Evolutionary conservation across 2,888 invertebrate genomes (phyloP).

Genomic region (Hemaris fuciformis): DNA sequence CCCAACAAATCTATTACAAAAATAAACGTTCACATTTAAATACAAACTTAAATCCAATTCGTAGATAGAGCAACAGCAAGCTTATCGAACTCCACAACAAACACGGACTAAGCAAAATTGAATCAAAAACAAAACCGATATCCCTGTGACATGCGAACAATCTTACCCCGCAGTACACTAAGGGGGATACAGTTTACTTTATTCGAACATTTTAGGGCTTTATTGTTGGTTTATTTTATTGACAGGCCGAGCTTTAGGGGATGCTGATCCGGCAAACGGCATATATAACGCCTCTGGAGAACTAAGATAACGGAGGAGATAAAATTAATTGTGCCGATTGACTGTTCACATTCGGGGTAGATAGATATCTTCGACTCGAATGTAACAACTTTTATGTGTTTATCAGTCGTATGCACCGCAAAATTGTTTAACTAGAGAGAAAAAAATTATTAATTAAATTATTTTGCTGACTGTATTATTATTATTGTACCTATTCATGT

Average conservation of each 20-base stretch:
- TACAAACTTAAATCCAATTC: neutral
- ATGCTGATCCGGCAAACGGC: neutral
- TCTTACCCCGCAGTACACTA: constrained; percentile 7
- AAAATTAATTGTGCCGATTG: constrained; percentile 10
- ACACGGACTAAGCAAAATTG: neutral
- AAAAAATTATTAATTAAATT: neutral
- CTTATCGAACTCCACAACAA: neutral
- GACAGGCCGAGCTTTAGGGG: constrained; percentile 10
- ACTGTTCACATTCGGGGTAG: constrained; percentile 1
- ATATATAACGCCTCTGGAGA: constrained; percentile 9
- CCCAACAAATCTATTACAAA: too few relatives aligned
- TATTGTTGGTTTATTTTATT: constrained; percentile 27
- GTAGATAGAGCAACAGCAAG: neutral
- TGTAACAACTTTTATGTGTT: neutral
- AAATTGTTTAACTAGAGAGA: neutral
- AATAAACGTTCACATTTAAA: neutral
- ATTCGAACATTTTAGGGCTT: constrained; percentile 23
- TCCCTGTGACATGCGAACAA: constrained; percentile 1
- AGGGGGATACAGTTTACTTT: constrained; percentile 16
- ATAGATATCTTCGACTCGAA: neutral
- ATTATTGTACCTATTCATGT: too few relatives aligned
- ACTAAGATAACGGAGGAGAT: constrained; percentile 11
- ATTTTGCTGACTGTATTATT: too few relatives aligned
- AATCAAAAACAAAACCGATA: neutral
- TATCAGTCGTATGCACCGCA: neutral